Base-by-base conservation (phyloP, 2,888 invertebrate species). In the Conistra vaccinii region DNA sequence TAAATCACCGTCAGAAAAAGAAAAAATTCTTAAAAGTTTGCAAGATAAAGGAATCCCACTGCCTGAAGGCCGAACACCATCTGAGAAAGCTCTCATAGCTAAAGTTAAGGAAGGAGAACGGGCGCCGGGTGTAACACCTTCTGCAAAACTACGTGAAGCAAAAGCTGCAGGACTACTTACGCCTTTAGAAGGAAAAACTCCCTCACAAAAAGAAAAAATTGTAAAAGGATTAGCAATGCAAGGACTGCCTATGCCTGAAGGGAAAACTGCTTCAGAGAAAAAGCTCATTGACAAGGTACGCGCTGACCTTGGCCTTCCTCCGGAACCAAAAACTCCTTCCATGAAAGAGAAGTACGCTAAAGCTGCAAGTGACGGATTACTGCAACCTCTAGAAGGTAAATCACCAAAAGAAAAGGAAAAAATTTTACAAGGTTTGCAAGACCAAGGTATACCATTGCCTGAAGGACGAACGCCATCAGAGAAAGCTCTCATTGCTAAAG, bases 151-250 rank as follows among this genome's bases (percentile, higher is more conserved):
- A 14, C 20, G 20, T 4, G 9, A 80, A n/a, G 73, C 73, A 7
- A 85, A 88, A 82, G 89, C 88, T 0, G 48, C 48, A 10, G 48
- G 32, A 5, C 9, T 66, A n/a, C 32, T 66, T 0, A 63, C 63
- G 6, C 63, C 45, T 12, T 23, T 65, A 4, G 65, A 48, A 51
- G 51, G 51, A 23, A 51, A 51, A 51, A 23, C 23, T 6, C 3
- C n/a, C 0, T 32, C 10, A 20, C 66, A 51, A 35, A 35, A 66
- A 51, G 51, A 51, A 66, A 67, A 17, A 0, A 65, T 65, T 2
- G 2, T 65, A 0, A 65, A 9, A 9, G 48, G 65, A 32, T 55
- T 55, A 14, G 55, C 55, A 12, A 55, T n/a, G n/a, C 4, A 55
- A 14, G 42, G 42, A 14, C 42, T 42, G 14, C 42, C 42, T 3